phyloP scores from a whole-genome alignment of 1,140 invertebrate species.

The honey bee (Apis mellifera) region DNA sequence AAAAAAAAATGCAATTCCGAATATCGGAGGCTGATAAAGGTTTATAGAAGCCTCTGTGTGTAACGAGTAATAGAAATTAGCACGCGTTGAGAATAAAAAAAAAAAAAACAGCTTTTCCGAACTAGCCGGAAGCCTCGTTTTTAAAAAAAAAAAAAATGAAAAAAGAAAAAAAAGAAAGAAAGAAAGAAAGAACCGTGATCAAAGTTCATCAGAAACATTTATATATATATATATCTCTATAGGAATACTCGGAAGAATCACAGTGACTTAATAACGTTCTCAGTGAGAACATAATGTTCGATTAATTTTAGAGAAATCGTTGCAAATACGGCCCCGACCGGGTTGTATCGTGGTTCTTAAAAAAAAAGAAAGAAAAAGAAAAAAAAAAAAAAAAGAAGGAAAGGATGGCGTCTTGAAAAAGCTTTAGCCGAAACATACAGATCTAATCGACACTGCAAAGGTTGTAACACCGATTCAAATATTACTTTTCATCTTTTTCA shows the following conservation, averaged over 20 bases:
- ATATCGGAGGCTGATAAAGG: not conserved
- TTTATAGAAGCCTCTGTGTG: not conserved
- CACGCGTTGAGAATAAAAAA: not conserved
- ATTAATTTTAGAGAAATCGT: slow-evolving; percentile 19
- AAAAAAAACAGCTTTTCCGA: too few species aligned
- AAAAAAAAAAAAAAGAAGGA: too few species aligned
- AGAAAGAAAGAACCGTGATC: not conserved
- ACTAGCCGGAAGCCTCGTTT: too few species aligned
- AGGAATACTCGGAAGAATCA: not conserved
- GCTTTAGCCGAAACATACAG: not conserved
- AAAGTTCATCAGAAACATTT: not conserved
- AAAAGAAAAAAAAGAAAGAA: not conserved
- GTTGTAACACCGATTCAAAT: slow-evolving; percentile 19
- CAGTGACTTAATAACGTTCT: slow-evolving; percentile 16
- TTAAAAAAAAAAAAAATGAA: not conserved
- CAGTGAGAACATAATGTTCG: slow-evolving; percentile 27
- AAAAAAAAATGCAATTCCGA: not conserved
- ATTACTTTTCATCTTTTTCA: not conserved
- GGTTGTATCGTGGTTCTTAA: slow-evolving; percentile 17
- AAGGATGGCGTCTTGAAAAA: not conserved
- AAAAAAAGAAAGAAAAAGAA: too few species aligned
- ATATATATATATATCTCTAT: not conserved
- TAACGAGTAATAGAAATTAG: not conserved
- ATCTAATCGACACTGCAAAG: slow-evolving; percentile 1
- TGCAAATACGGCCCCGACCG: not conserved